phyloP scores from a whole-genome alignment of 2,888 invertebrate species.

The Acanthosepion esculentum region DNA sequence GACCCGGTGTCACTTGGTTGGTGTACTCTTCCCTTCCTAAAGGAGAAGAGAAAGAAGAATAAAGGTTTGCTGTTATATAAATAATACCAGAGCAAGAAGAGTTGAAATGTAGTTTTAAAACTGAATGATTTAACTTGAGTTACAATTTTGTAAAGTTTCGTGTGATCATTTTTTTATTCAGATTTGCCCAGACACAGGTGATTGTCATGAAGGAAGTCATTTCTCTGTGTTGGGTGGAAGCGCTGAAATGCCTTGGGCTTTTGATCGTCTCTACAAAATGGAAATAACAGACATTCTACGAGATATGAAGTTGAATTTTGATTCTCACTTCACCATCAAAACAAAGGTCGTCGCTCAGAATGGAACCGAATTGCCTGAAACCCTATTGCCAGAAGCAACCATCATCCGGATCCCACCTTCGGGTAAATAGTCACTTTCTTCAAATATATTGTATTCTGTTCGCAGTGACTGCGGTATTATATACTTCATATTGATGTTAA shows the following conservation, averaged over 20 bases:
- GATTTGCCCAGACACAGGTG: not conserved
- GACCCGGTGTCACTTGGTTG: no score
- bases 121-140: no score
- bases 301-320: conserved; percentile 44
- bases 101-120: no score
- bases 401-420: conserved; percentile 51
- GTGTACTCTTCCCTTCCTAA: no score
- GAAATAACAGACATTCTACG: conserved; percentile 54
- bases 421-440: conserved; percentile 41
- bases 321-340: conserved; percentile 50
- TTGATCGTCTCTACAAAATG: conserved; percentile 54
- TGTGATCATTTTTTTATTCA: not conserved
- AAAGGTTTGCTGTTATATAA: no score
- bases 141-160: not conserved
- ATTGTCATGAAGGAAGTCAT: conserved; percentile 52
- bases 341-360: conserved; percentile 50
- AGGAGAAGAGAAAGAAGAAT: no score
- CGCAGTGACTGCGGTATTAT: not conserved
- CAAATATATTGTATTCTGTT: not conserved
- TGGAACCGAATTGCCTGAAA: conserved; percentile 49
- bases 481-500: not conserved
- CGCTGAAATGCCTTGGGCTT: conserved; percentile 56
- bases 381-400: conserved; percentile 49
- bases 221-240: conserved; percentile 56
- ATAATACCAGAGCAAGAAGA: no score